Conservation (phyloP, 2,797 vertebrate genomes). For the Artibeus lituratus region DNA sequence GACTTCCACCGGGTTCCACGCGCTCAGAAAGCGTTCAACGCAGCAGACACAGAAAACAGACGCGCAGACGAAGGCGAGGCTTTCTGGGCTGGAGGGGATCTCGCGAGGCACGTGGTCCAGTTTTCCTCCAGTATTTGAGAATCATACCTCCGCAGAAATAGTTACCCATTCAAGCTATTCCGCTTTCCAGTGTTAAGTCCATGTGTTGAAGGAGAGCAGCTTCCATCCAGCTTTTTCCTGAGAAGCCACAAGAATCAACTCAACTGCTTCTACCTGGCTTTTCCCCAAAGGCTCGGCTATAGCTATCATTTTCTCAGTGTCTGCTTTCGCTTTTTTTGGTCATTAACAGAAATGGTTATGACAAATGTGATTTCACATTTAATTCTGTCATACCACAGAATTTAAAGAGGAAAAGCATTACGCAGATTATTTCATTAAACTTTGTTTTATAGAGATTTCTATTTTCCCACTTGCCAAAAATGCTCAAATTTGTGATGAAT, state of each 20-base stretch:
- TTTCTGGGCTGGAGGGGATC: neutral
- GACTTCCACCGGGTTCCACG: neutral
- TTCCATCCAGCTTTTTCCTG: neutral
- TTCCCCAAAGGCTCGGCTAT: neutral
- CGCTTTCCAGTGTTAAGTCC: neutral
- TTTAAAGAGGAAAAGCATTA: neutral
- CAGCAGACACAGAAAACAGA: neutral
- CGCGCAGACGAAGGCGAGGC: neutral
- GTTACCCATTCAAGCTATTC: neutral
- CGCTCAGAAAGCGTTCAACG: too few relatives aligned
- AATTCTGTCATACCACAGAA: neutral
- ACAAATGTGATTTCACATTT: neutral
- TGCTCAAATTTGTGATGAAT: neutral
- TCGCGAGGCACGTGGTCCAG: neutral
- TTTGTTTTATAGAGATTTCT: neutral
- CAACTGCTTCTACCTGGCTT: neutral
- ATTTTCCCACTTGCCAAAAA: neutral
- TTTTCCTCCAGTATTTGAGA: neutral
- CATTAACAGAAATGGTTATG: neutral
- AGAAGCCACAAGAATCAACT: neutral
- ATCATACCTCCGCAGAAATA: neutral
- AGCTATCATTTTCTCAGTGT: neutral
- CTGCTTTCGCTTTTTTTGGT: neutral
- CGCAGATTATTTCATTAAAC: neutral
- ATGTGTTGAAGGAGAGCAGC: neutral